These are phyloP conservation scores for Tapirus indicus DNA, from an alignment of 2,797 vertebrate genomes.

Conservation along the genomic window DNA sequence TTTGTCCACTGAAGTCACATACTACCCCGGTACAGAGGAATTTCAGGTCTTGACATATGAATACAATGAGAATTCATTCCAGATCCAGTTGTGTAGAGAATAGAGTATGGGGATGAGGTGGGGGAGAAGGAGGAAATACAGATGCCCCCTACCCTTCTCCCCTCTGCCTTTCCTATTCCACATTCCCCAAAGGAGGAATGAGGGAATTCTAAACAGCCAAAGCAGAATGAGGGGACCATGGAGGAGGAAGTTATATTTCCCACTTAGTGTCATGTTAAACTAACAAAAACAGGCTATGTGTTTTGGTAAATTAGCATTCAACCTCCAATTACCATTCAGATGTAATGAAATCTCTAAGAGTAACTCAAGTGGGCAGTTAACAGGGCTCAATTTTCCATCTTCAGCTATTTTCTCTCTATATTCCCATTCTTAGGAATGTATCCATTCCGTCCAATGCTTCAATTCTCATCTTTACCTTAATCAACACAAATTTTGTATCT, in stretches of 20 bases:
- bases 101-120: background rate
- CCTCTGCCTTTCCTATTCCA: background rate
- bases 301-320: constrained; percentile 16
- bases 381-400: background rate
- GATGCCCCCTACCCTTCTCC: background rate
- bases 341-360: background rate
- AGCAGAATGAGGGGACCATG: background rate
- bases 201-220: background rate
- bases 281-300: background rate
- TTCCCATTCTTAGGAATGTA: background rate
- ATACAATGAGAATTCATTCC: background rate
- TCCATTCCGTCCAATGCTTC: background rate
- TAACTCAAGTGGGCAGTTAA: background rate
- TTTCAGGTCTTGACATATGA: background rate
- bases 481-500: background rate
- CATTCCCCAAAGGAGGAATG: background rate
- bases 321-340: background rate
- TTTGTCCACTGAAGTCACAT: background rate
- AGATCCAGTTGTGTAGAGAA: background rate
- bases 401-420: background rate
- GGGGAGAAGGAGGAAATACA: background rate
- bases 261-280: background rate
- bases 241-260: background rate
- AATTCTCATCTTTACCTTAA: background rate
- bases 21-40: background rate